phyloP scores from a whole-genome alignment of 2,888 invertebrate genomes.

The Pseudolycoriella hygida region DNA sequence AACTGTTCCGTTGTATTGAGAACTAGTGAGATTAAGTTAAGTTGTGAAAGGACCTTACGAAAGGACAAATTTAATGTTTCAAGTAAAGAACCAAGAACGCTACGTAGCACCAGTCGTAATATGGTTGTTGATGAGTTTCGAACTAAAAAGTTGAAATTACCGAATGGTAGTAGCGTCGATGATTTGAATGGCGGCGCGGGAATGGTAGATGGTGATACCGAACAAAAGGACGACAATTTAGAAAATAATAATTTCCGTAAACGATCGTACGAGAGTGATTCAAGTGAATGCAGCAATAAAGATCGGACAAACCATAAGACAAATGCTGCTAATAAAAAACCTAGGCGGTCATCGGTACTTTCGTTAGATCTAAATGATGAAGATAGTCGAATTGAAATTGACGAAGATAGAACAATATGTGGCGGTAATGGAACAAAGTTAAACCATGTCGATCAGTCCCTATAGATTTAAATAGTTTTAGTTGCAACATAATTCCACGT shows the following conservation, averaged over 20 bases:
- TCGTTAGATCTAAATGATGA: conserved; percentile 16
- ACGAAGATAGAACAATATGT: not conserved
- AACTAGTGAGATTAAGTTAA: conserved; percentile 1
- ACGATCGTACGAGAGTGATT: conserved; percentile 22
- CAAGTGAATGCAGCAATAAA: conserved; percentile 6
- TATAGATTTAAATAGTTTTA: too few relatives aligned
- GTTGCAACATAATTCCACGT: too few relatives aligned
- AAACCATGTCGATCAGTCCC: too few relatives aligned
- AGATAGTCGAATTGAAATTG: conserved; percentile 13
- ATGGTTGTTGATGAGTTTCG: conserved; percentile 6
- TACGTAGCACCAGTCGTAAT: not conserved
- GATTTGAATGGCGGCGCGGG: conserved; percentile 5
- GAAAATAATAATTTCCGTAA: conserved; percentile 6
- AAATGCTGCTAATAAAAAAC: conserved; percentile 10
- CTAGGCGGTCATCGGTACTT: conserved; percentile 15
- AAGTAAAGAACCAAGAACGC: conserved; percentile 2
- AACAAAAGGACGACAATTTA: not conserved
- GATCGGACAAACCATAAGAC: not conserved
- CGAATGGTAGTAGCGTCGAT: conserved; percentile 4
- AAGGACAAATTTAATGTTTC: not conserved
- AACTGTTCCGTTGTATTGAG: not conserved
- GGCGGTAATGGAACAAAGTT: not conserved
- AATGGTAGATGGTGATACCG: not conserved
- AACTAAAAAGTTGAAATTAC: conserved; percentile 9
- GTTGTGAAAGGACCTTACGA: not conserved